These are phyloP conservation scores for Parnassius glacialis DNA, from an alignment of 2,888 invertebrate species.

Conservation along the genomic window DNA sequence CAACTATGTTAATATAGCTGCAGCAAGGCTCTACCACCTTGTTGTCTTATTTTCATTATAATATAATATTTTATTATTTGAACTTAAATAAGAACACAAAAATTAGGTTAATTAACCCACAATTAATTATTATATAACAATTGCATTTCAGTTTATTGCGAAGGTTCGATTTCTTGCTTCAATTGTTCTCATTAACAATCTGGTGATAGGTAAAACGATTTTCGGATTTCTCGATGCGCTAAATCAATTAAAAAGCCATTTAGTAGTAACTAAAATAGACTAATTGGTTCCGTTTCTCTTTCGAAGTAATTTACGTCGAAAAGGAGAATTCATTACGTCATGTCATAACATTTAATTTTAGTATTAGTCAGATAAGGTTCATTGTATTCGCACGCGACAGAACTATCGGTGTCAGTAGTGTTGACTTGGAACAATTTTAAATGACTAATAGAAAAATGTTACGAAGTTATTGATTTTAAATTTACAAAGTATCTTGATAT, in stretches of 20 bases:
- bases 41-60: too few relatives aligned
- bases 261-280: constrained; percentile 54
- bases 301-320: constrained; percentile 37
- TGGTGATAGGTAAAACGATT: constrained; percentile 34
- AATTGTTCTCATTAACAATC: constrained; percentile 26
- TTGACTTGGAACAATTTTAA: too few relatives aligned
- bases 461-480: too few relatives aligned
- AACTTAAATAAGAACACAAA: constrained; percentile 6
- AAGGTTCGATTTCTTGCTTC: constrained; percentile 15
- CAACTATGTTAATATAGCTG: too few relatives aligned
- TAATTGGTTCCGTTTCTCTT: constrained; percentile 57
- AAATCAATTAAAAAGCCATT: constrained; percentile 60
- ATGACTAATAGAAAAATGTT: too few relatives aligned
- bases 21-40: too few relatives aligned
- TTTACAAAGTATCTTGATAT: too few relatives aligned
- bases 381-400: too few relatives aligned
- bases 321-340: constrained; percentile 13
- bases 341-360: constrained; percentile 22
- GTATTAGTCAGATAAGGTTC: constrained; percentile 18
- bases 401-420: too few relatives aligned
- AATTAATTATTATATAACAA: constrained; percentile 7
- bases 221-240: constrained; percentile 51
- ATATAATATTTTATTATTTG: not conserved
- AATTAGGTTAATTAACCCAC: not conserved
- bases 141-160: constrained; percentile 5